phyloP scores from a whole-genome alignment of 2,797 vertebrate species.

The Cyclura pinguis region DNA sequence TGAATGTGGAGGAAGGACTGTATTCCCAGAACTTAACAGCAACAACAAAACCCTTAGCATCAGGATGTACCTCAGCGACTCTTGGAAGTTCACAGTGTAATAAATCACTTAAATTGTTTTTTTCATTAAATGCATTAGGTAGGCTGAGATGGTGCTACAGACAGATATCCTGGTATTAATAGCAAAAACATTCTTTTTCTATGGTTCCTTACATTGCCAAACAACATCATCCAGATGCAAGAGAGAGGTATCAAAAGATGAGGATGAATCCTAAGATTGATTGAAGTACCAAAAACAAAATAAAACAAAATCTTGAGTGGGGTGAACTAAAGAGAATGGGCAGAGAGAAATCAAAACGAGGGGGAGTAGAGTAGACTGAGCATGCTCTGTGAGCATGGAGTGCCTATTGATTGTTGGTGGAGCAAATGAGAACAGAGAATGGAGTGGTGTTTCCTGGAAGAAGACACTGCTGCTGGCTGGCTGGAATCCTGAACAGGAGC shows the following conservation, averaged over 20 bases:
- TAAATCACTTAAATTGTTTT: neutral
- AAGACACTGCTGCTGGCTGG: neutral
- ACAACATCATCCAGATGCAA: neutral
- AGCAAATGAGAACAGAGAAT: neutral
- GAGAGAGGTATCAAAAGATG: too few relatives aligned
- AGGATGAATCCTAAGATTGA: neutral
- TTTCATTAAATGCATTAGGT: neutral
- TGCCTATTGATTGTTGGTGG: too few relatives aligned
- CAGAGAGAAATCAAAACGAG: neutral
- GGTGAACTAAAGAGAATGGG: neutral
- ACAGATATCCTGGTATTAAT: neutral
- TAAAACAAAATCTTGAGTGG: too few relatives aligned
- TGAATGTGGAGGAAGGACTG: too few relatives aligned
- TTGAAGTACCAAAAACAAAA: neutral
- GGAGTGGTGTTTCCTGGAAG: neutral
- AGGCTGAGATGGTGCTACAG: neutral
- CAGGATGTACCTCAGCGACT: neutral
- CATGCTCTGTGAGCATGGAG: neutral
- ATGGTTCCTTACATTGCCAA: neutral
- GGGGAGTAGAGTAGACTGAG: too few relatives aligned
- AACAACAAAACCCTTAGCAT: neutral
- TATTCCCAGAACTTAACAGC: neutral
- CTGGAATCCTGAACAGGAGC: neutral
- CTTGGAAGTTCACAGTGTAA: neutral
- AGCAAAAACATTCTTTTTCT: neutral